phyloP scores from a whole-genome alignment of 2,113 vertebrate species.

The Butastur rufipennis region DNA sequence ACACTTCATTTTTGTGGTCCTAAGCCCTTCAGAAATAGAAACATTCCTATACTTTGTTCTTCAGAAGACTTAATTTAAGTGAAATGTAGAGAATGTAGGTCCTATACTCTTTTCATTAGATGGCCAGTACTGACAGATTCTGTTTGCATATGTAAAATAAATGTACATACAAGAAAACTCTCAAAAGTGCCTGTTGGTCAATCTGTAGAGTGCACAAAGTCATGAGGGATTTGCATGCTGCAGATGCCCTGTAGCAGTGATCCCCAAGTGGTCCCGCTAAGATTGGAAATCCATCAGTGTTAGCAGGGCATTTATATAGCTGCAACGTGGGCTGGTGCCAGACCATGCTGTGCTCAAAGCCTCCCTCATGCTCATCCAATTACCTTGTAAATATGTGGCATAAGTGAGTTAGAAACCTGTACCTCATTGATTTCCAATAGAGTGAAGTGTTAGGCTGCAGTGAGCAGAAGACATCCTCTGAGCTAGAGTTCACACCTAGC shows the following conservation, averaged over 20 bases:
- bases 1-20: neutral
- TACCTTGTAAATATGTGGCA: neutral
- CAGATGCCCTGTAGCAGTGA: neutral
- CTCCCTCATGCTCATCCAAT: neutral
- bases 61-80: neutral
- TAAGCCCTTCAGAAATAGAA: neutral
- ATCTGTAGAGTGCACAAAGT: neutral
- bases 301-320: neutral
- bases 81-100: neutral
- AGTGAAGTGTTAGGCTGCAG: neutral
- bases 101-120: neutral
- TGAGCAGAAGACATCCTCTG: accelerated
- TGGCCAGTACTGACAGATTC: neutral
- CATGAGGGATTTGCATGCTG: neutral
- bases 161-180: neutral
- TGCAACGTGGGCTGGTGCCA: neutral
- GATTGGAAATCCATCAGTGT: neutral
- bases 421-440: neutral
- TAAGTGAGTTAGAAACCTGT: neutral
- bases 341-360: neutral
- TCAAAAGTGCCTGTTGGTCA: neutral
- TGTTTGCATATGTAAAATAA: neutral
- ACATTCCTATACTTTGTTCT: neutral
- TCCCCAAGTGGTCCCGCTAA: neutral
- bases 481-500: neutral